Percentiles rank a stretch among this genome's conserved stretches.
These are phyloP conservation scores for Spilarctia lutea DNA, from an alignment of 2,888 invertebrate genomes.

Conservation along the genomic window DNA sequence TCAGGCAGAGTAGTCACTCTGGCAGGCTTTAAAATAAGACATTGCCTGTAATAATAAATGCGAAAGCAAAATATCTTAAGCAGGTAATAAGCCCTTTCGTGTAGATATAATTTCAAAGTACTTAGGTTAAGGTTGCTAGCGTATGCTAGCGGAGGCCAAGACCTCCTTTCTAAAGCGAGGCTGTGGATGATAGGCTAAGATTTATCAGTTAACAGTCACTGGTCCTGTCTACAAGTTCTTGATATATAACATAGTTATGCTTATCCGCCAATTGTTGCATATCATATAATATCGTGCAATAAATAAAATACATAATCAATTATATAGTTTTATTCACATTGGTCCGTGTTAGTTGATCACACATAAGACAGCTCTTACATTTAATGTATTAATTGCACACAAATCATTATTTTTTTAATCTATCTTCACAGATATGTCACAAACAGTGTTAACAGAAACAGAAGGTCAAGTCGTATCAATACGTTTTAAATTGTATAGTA, in stretches of 20 bases:
- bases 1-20: too few species aligned
- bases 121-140: too few species aligned
- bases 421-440: too few species aligned
- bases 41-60: neutral
- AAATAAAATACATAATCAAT: conserved; percentile 64
- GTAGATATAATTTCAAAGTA: neutral
- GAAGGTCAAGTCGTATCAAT: too few species aligned
- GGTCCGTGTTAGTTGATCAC: conserved; percentile 58
- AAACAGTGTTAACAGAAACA: too few species aligned
- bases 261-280: conserved; percentile 43
- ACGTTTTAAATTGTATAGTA: too few species aligned
- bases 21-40: too few species aligned
- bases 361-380: conserved; percentile 45
- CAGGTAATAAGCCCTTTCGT: neutral
- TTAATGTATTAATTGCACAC: conserved; percentile 24
- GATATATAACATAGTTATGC: conserved; percentile 27
- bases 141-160: too few species aligned
- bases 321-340: conserved; percentile 69
- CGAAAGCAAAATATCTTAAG: neutral
- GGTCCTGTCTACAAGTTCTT: conserved; percentile 18
- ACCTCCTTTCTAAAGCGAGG: too few species aligned
- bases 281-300: conserved; percentile 50
- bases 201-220: neutral
- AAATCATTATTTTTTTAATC: conserved; percentile 21
- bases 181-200: too few species aligned